A percentile compares a stretch with the other conserved stretches of the same genome.
Evolutionary conservation across 37 sponge, comb jelly and placozoan genomes (phyloP).

Genomic region (Cladorhizidae sp.): DNA sequence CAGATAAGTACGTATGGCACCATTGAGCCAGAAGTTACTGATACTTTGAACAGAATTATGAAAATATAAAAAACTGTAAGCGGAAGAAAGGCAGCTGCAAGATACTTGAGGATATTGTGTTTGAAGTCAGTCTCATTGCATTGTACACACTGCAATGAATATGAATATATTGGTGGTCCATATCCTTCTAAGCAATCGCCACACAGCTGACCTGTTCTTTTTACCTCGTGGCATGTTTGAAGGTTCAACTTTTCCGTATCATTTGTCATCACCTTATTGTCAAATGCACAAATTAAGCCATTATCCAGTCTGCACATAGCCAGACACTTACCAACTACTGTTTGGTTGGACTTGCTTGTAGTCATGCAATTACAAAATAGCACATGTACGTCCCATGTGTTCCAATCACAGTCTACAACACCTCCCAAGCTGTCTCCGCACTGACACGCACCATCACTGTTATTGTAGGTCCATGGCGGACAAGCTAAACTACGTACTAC

Average conservation of each 20-base stretch:
- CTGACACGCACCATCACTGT: background rate
- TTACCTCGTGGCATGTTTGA: background rate
- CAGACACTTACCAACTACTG: background rate
- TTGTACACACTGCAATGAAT: slow-evolving; percentile 5
- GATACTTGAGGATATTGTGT: background rate
- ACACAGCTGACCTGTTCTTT: slow-evolving; percentile 9
- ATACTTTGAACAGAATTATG: background rate
- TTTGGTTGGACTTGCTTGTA: background rate
- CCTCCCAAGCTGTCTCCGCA: background rate
- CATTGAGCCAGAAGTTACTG: slow-evolving; percentile 8
- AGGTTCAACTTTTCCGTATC: background rate
- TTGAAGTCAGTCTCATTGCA: background rate
- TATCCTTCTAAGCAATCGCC: background rate
- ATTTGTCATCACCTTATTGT: background rate
- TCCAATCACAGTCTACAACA: background rate
- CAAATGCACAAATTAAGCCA: background rate
- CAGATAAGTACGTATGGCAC: background rate
- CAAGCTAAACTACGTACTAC: background rate
- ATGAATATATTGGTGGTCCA: slow-evolving; percentile 5
- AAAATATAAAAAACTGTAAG: slow-evolving; percentile 6
- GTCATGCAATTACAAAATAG: background rate
- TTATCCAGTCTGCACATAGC: background rate
- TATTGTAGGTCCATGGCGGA: background rate
- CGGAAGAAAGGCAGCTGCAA: slow-evolving; percentile 15
- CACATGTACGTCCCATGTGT: background rate